Evolutionary conservation across 64 coral and sea anemone species (phyloP).

Genomic region (Platygyra sinensis): DNA sequence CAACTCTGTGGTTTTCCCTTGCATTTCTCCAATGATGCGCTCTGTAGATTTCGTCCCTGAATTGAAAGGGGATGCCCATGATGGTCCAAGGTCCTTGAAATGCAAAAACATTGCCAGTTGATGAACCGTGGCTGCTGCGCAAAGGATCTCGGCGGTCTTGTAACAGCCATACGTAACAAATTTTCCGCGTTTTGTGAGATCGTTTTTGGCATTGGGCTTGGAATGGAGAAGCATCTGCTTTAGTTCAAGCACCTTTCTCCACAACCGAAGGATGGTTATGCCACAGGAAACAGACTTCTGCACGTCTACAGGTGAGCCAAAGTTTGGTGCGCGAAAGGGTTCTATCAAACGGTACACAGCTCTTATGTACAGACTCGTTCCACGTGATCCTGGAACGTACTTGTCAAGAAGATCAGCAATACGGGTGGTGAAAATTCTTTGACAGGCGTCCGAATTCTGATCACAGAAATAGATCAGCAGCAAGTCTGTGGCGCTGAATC

Average conservation of each 20-base stretch:
- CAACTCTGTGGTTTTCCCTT: conserved; percentile 57
- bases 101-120: conserved; percentile 62
- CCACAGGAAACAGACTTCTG: conserved; percentile 41
- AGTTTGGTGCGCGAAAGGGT: background rate
- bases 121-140: conserved; percentile 27
- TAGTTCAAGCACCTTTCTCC: background rate
- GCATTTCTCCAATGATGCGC: conserved; percentile 61
- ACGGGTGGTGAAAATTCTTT: conserved; percentile 15
- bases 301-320: conserved; percentile 22
- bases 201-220: conserved; percentile 8
- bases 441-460: conserved; percentile 65
- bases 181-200: background rate
- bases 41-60: conserved; percentile 58
- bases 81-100: conserved; percentile 50
- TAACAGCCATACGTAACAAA: conserved; percentile 37
- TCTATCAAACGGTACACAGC: conserved; percentile 15
- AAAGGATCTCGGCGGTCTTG: conserved; percentile 31
- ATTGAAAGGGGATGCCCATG: conserved; percentile 57
- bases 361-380: conserved; percentile 56
- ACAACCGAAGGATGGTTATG: conserved; percentile 26
- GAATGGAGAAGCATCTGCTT: conserved; percentile 37
- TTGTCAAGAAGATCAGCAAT: conserved; percentile 58
- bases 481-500: conserved; percentile 54
- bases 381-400: conserved; percentile 55
- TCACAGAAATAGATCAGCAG: conserved; percentile 44